phyloP scores from a whole-genome alignment of 2,797 vertebrate species.

The Scyliorhinus canicula region DNA sequence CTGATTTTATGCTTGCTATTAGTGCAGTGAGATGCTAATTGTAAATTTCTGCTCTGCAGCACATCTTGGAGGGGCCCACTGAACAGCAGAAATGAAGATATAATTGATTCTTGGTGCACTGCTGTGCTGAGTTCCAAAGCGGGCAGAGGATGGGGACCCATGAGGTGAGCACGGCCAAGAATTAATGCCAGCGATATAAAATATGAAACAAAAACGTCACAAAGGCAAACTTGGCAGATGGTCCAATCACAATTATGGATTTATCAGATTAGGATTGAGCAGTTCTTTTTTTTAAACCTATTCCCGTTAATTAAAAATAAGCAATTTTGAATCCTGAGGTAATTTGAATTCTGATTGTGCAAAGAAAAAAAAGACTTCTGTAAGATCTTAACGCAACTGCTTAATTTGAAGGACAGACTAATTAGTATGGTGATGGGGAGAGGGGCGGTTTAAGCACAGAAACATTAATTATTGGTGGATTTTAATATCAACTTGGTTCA shows the following conservation, averaged over 20 bases:
- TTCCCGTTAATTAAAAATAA: background rate
- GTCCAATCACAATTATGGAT: background rate
- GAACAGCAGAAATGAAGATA: constrained; percentile 14
- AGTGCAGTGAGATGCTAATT: constrained; percentile 19
- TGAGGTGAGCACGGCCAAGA: background rate
- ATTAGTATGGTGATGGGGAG: no score
- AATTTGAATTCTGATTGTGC: background rate
- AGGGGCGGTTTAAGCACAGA: no score
- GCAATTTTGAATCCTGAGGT: background rate
- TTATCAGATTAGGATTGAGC: background rate
- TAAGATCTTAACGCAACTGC: background rate
- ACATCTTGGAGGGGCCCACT: background rate
- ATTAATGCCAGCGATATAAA: background rate
- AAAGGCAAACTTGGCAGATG: background rate
- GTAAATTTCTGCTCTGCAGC: constrained; percentile 13
- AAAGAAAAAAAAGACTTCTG: background rate
- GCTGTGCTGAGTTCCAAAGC: background rate
- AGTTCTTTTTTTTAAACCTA: background rate
- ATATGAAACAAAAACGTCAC: background rate
- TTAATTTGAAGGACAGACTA: background rate
- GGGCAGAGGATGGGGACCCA: background rate
- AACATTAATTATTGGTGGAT: background rate
- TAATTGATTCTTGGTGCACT: constrained; percentile 7
- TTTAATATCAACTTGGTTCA: background rate
- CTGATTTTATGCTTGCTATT: constrained; percentile 15